Conservation (phyloP, 1,140 invertebrate species). For the Heliconius congener region DNA sequence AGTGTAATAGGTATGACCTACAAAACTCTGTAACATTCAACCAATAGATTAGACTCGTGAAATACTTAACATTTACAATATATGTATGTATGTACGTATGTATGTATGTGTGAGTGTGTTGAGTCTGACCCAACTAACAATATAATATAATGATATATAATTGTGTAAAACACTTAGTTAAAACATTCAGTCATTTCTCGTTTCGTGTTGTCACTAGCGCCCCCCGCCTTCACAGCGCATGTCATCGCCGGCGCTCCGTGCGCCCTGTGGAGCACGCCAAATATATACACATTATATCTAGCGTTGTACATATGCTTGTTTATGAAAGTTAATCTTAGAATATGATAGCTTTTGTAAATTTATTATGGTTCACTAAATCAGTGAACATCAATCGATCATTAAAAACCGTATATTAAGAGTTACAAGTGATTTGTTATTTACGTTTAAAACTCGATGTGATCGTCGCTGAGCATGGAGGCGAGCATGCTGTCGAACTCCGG, state of each 20-base stretch:
- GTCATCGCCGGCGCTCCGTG: neutral
- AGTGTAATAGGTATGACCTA: neutral
- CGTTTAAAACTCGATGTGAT: conserved; percentile 1
- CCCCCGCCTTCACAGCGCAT: too few relatives aligned
- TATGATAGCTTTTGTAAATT: too few relatives aligned
- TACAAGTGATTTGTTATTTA: neutral
- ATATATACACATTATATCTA: too few relatives aligned
- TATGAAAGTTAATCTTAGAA: too few relatives aligned
- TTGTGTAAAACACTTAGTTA: neutral
- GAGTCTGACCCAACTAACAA: neutral
- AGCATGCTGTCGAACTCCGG: conserved; percentile 74
- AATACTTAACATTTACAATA: conserved; percentile 4
- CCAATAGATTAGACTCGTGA: neutral
- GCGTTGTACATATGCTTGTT: neutral
- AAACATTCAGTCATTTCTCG: conserved; percentile 1
- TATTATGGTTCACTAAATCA: too few relatives aligned
- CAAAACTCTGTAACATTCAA: conserved; percentile 8
- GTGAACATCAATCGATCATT: too few relatives aligned
- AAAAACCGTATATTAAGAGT: too few relatives aligned
- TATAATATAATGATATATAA: neutral
- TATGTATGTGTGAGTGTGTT: neutral
- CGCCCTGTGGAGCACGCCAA: too few relatives aligned
- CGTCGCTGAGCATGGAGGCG: conserved; percentile 65
- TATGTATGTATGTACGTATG: neutral
- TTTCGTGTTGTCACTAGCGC: neutral